These are phyloP conservation scores for Sphenodon punctatus DNA, from an alignment of 2,797 vertebrate species.

Conservation along the genomic window DNA sequence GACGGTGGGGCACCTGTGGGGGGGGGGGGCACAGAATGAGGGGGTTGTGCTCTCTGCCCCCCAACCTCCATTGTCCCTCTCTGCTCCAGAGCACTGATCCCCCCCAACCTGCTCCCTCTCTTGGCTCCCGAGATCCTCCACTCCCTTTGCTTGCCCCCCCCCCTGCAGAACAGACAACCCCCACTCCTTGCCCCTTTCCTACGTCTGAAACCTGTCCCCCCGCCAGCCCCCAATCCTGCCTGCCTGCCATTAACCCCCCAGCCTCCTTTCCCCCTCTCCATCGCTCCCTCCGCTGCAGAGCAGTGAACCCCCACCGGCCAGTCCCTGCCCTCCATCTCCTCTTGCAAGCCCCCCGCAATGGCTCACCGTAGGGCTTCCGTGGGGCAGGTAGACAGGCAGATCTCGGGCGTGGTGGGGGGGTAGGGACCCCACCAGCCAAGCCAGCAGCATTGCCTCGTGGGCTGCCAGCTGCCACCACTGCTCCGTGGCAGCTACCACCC, in stretches of 20 bases:
- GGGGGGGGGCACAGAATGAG: background rate
- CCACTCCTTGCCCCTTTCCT: background rate
- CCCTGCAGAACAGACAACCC: background rate
- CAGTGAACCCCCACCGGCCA: fast-evolving
- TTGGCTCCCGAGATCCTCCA: background rate
- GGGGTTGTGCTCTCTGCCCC: too few species aligned
- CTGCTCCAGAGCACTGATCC: too few species aligned
- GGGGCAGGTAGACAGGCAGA: constrained; percentile 89
- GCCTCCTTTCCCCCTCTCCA: too few species aligned
- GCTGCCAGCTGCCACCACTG: constrained; percentile 90
- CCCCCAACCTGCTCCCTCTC: fast-evolving
- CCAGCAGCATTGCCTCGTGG: constrained; percentile 85
- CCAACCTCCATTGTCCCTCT: too few species aligned
- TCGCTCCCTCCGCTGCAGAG: too few species aligned
- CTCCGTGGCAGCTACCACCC: constrained; percentile 83
- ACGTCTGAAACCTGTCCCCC: too few species aligned
- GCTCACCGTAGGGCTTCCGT: constrained; percentile 87
- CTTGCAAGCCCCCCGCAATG: background rate
- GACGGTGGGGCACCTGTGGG: constrained; percentile 83
- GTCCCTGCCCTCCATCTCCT: background rate
- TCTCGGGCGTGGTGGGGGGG: constrained; percentile 83
- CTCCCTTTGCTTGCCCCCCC: too few species aligned
- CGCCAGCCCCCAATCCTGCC: too few species aligned
- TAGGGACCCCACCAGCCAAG: constrained; percentile 75
- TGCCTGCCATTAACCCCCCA: background rate